A percentile compares a stretch with the other conserved stretches of the same genome.
Evolutionary conservation across 64 coral and sea anemone genomes (phyloP).

Genomic region (Trachythela sp.): DNA sequence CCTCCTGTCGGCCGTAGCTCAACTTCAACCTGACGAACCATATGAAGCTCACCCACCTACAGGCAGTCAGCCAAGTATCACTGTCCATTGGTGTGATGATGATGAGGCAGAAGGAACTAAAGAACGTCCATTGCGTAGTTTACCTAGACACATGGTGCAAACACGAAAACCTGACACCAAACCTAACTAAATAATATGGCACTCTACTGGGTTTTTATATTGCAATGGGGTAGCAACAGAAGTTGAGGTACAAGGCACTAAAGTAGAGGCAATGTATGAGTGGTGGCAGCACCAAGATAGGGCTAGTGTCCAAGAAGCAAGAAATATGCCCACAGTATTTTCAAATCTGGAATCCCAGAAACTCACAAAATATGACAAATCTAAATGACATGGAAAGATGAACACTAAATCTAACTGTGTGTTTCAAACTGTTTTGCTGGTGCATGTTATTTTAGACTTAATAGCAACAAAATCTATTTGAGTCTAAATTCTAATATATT

Average conservation of each 20-base stretch:
- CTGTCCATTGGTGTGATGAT: constrained; percentile 81
- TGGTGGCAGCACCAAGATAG: neutral
- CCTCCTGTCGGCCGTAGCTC: constrained; percentile 73
- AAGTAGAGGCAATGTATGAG: neutral
- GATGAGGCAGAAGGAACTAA: constrained; percentile 22
- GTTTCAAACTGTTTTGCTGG: too few species aligned
- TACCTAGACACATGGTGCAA: constrained; percentile 80
- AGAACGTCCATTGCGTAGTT: constrained; percentile 60
- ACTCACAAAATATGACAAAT: too few species aligned
- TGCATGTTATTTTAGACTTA: too few species aligned
- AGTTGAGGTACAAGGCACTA: neutral
- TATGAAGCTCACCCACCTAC: constrained; percentile 70
- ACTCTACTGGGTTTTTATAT: neutral
- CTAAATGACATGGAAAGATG: too few species aligned
- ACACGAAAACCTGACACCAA: constrained; percentile 60
- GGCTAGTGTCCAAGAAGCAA: neutral
- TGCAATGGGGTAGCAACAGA: neutral
- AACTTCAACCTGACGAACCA: constrained; percentile 62
- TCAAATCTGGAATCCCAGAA: too few species aligned
- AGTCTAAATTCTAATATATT: too few species aligned
- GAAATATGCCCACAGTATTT: too few species aligned
- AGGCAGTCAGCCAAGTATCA: constrained; percentile 68
- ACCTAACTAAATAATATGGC: neutral
- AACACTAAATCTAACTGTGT: too few species aligned
- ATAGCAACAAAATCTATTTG: too few species aligned